A percentile compares a stretch with the other conserved stretches of the same genome.
These are phyloP conservation scores for Phylloscopus whistleri DNA, from an alignment of 2,113 vertebrate genomes.

Conservation along the genomic window DNA sequence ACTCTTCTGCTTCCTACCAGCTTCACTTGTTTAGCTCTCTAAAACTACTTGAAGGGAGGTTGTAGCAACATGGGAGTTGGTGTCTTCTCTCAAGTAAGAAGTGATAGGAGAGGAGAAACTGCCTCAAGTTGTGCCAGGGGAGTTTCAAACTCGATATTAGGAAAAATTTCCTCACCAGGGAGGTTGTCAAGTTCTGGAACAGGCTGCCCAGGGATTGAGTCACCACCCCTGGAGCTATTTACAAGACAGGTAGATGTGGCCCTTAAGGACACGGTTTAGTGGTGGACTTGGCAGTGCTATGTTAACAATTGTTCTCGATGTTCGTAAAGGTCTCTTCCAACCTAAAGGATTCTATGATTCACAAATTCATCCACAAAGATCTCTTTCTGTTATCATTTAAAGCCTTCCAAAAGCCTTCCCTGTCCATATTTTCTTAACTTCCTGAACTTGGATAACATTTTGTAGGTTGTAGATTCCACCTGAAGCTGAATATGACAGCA, in stretches of 20 bases:
- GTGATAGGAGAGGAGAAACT: background rate
- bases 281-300: background rate
- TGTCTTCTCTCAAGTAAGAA: background rate
- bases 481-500: background rate
- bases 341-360: background rate
- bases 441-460: background rate
- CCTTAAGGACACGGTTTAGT: background rate
- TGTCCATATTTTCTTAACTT: background rate
- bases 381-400: background rate
- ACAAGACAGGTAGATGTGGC: fast-evolving
- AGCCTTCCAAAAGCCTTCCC: background rate
- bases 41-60: fast-evolving
- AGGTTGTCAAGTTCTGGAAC: background rate
- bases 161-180: background rate
- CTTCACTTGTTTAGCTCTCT: background rate
- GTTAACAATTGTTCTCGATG: fast-evolving
- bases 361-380: background rate
- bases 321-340: background rate
- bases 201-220: background rate
- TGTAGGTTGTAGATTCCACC: background rate
- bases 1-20: background rate
- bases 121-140: background rate
- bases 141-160: background rate
- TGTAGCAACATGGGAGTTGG: fast-evolving
- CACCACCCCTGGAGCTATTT: background rate